Base-by-base conservation (phyloP, 2,113 vertebrate species). In the Psophia crepitans region DNA sequence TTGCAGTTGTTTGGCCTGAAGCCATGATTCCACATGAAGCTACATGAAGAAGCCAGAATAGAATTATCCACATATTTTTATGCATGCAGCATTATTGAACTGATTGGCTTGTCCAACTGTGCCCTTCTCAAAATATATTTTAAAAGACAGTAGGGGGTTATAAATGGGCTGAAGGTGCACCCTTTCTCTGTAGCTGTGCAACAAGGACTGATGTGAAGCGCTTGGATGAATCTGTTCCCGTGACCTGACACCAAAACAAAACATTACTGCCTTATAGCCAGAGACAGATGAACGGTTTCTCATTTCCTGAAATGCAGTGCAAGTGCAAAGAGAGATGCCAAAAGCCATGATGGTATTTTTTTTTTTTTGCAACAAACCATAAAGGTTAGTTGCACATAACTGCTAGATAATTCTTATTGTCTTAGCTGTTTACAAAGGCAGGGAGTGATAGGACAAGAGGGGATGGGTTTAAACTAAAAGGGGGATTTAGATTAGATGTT, bases 271-370 rank as follows among this genome's bases (percentile, higher is more conserved):
- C 56, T 70, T 58, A n/a, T 58, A 77, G 66, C 3, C 48, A 71
- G 79, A 80, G 61, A 81, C n/a, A n/a, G n/a, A n/a, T n/a, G 87
- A 84, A n/a, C n/a, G 68, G n/a, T 80, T 92, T 92, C 54, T 83
- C 60, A 64, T 91, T 93, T 80, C 51, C 64, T 83, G 56, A 93
- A 90, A 77, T 60, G 71, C 32, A 39, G 9, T 28, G 10, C 26
- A n/a, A 49, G 39, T 53, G 48, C 33, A 81, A 87, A 66, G 33
- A 75, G 75, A 95, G 27, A n/a, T 96, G 35, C 68, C 64, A 75
- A 83, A 96, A 94, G 57, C 6, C 41, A 22, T 5, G 3, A 1
- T 11, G 20, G n/a, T n/a, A n/a, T n/a, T 46, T 44, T 3, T 0
- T 7, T 92, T 60, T 89, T 65, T 33, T 79, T 58, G 8, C 14